Evolutionary conservation across 2,888 invertebrate genomes (phyloP).

Genomic region (Thymelicus lineola): DNA sequence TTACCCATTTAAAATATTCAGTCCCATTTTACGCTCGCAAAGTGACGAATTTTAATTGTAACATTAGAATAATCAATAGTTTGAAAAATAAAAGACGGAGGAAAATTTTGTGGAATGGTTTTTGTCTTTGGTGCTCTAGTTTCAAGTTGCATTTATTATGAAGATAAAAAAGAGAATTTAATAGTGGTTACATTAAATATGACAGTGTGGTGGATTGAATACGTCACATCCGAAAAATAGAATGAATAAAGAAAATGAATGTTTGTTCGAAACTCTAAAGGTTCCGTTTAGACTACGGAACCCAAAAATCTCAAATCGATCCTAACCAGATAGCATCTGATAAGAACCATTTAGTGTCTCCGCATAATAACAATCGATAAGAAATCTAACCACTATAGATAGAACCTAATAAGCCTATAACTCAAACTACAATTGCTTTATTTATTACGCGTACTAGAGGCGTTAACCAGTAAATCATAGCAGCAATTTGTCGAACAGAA

Average conservation of each 20-base stretch:
- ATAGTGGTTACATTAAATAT: too few relatives aligned
- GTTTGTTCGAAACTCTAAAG: too few relatives aligned
- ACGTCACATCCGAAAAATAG: too few relatives aligned
- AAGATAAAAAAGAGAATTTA: too few relatives aligned
- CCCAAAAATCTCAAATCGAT: too few relatives aligned
- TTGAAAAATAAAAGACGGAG: background rate
- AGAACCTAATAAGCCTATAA: constrained; percentile 6
- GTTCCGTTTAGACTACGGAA: too few relatives aligned
- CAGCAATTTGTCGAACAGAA: constrained; percentile 32
- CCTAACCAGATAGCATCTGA: background rate
- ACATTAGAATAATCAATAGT: background rate
- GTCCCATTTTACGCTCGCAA: constrained; percentile 3
- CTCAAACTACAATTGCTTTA: constrained; percentile 12
- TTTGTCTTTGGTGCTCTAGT: background rate
- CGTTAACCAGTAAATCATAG: constrained; percentile 31
- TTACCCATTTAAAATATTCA: constrained; percentile 23
- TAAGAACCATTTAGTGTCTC: background rate
- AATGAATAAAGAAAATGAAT: too few relatives aligned
- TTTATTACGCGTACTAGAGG: constrained; percentile 20
- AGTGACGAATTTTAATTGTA: background rate
- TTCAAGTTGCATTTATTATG: too few relatives aligned
- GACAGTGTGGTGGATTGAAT: too few relatives aligned
- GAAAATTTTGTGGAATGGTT: background rate
- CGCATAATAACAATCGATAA: constrained; percentile 1
- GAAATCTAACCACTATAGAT: background rate